Base-by-base conservation (phyloP, 2,113 vertebrate species). In the Aegotheles bennettii region DNA sequence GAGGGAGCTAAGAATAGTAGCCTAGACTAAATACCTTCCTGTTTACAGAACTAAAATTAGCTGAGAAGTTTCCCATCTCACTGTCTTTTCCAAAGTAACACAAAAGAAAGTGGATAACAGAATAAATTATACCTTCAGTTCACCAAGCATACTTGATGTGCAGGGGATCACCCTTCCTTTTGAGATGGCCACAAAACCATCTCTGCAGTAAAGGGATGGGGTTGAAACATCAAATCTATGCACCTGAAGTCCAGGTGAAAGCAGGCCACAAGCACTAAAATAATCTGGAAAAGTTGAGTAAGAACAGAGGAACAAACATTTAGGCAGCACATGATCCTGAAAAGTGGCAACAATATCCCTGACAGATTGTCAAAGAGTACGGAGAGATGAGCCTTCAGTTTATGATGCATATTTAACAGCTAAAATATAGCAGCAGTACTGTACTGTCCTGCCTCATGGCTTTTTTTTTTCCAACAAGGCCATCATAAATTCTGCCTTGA, bases 401-500 rank as follows among this genome's bases (percentile, higher is more conserved):
- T 94, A 92, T 25, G 54, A 88, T 51, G 40, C 36, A 93, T 94
- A 93, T 95, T 94, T 92, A 91, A 77, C 29, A 87, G 63, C 28
- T 79, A 84, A 94, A 94, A 94, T 91, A 86, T 54, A 92, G 90
- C 59, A 86, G 31, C 61, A 65, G n/a, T 35, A 86, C 42, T 79
- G 67, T 88, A 67, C 71, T 92, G 63, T 84, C 86, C 80, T 93
- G 73, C 51, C 64, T 95, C 20, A 31, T 50, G 54, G n/a, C 54
- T 92, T 84, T 73, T 84, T 73, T 83, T 94, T 92, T 90, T 87
- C 75, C 75, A 80, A 43, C 47, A 76, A 89, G 81, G 19, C 82
- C 90, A 80, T 94, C 79, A 91, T 96, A 97, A 97, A 97, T 97
- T 93, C 78, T 91, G 81, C 75, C 89, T 84, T 77, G 78, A 94